Evolutionary conservation across 1,140 invertebrate species (phyloP).

Genomic region (Bradynema listronoti): DNA sequence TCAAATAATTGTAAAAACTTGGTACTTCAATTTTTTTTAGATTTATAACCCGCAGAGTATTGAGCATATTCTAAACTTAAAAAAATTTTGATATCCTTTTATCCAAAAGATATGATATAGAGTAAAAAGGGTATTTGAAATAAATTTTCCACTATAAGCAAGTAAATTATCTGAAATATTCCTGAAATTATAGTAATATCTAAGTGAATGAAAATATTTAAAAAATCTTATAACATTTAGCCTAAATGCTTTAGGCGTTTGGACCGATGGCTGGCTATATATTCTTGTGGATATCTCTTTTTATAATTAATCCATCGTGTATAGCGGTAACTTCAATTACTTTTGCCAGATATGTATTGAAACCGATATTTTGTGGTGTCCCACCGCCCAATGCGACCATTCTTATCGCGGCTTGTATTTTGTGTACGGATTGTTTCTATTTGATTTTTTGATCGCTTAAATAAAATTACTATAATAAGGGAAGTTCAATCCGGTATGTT

Average conservation of each 20-base stretch:
- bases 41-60: background rate
- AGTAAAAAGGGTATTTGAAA: background rate
- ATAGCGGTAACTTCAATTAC: slow-evolving; percentile 85
- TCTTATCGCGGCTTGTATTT: background rate
- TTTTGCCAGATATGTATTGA: slow-evolving; percentile 86
- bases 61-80: background rate
- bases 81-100: background rate
- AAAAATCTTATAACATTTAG: background rate
- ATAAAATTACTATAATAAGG: background rate
- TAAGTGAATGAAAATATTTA: background rate
- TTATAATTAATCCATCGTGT: slow-evolving; percentile 71
- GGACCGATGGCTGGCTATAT: slow-evolving; percentile 79
- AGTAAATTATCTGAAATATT: background rate
- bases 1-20: background rate
- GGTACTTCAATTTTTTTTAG: background rate
- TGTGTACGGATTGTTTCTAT: slow-evolving; percentile 66
- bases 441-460: slow-evolving; percentile 68
- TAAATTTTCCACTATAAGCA: background rate
- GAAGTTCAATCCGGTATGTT: background rate
- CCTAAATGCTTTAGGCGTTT: slow-evolving; percentile 63
- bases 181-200: background rate
- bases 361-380: slow-evolving; percentile 70
- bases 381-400: slow-evolving; percentile 32
- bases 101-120: background rate
- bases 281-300: slow-evolving; percentile 77